These are phyloP conservation scores for Apodemia duryi DNA, from an alignment of 2,888 invertebrate species.

Conservation along the genomic window DNA sequence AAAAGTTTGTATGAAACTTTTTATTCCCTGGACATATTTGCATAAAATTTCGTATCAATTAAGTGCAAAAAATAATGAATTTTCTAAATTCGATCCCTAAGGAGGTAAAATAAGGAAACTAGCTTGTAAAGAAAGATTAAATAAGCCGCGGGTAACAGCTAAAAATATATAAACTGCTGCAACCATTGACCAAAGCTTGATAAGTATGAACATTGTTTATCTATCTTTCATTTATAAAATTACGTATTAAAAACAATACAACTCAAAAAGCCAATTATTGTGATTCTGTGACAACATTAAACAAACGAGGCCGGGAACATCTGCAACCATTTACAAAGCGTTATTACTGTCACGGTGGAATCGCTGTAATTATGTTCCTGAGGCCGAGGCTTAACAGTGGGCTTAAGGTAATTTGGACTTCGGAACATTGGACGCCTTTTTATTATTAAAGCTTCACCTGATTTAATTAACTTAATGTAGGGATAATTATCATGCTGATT, in stretches of 20 bases:
- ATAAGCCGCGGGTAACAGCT: too few species aligned
- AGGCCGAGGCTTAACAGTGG: conserved; percentile 30
- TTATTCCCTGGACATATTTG: too few species aligned
- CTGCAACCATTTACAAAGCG: conserved; percentile 26
- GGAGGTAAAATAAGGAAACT: too few species aligned
- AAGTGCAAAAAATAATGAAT: too few species aligned
- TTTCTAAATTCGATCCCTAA: too few species aligned
- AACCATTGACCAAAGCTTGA: too few species aligned
- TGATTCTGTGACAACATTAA: conserved; percentile 9
- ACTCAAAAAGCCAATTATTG: conserved; percentile 1
- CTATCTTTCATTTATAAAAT: too few species aligned
- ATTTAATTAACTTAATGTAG: conserved; percentile 1
- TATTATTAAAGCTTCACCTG: conserved; percentile 25
- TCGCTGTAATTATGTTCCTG: conserved; percentile 37
- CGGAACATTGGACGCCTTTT: conserved; percentile 25
- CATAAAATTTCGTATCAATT: too few species aligned
- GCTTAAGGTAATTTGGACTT: conserved; percentile 32
- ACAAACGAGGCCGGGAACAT: background rate
- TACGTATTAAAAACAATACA: background rate
- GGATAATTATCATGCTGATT: background rate
- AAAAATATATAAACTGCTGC: too few species aligned
- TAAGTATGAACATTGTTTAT: too few species aligned
- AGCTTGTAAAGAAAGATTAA: too few species aligned
- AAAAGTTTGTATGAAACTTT: too few species aligned
- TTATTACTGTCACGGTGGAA: conserved; percentile 34